Base-by-base conservation (phyloP, 2,888 invertebrate genomes). In the Euproctis similis region DNA sequence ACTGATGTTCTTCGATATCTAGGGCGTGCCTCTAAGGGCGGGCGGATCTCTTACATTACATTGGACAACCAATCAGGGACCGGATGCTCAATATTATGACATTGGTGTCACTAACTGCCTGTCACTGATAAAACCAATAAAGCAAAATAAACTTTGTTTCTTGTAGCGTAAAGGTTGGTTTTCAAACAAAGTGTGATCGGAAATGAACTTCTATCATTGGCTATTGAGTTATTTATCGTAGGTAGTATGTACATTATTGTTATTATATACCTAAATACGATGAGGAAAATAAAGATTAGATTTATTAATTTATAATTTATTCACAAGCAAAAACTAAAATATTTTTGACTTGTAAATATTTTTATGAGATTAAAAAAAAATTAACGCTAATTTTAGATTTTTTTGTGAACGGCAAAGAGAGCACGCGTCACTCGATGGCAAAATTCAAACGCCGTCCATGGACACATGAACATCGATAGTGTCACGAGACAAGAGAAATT, bases 21-120 rank as follows among this genome's bases (percentile, higher is more conserved):
- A 47, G 63, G 69, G 70, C 66, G 69, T 50, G 55, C 31, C 49
- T 32, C 30, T 23, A 8, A 28, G 33, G 25, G 26, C 37, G 50
- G 65, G 66, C 59, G 66, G 59, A 49, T 46, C 40, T 38, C 34
- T 36, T 44, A 46, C 42, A 34, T 13, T 12, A 26, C 25, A 28
- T 41, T 28, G 35, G 23, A 28, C 59, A 43, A 53, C 80, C 81
- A 77, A 80, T 78, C 61, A 57, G 46, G 39, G 47, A 47, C 60
- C 67, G 73, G 77, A 81, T 71, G 67, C 62, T 51, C 58, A 51
- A 50, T 68, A 61, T 74, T 81, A 80, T 78, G 80, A 81, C 78
- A 74, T 22, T 36, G 44, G 63, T 75, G 72, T 76, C 80, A 77
- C 57, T 61, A 59, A 49, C 42, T 51, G 45, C 47, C 55, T 61